These are phyloP conservation scores for Elaphurus davidianus DNA, from an alignment of 2,113 vertebrate species.

Conservation along the genomic window DNA sequence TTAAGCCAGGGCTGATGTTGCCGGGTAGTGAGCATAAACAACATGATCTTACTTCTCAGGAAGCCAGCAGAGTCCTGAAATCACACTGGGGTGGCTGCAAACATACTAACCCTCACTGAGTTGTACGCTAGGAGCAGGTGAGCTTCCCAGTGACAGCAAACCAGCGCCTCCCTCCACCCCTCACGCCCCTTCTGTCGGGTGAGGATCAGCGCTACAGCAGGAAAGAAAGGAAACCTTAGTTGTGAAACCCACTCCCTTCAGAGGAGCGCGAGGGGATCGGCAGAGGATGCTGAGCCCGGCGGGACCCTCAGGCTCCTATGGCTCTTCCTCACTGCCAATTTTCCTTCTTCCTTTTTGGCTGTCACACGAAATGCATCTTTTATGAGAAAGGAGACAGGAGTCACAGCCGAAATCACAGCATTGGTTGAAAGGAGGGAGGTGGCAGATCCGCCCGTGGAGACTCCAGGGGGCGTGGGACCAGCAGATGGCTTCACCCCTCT, in stretches of 20 bases:
- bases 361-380: background rate
- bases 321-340: background rate
- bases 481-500: background rate
- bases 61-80: background rate
- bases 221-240: background rate
- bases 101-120: fast-evolving
- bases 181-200: background rate
- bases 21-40: no score
- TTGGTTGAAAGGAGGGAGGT: background rate
- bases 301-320: background rate
- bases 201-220: background rate
- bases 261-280: background rate
- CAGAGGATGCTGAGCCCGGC: background rate
- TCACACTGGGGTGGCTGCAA: no score
- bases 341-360: background rate
- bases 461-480: fast-evolving
- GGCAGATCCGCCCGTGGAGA: background rate
- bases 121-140: fast-evolving
- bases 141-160: background rate
- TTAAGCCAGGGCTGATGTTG: background rate
- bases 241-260: background rate
- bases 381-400: background rate
- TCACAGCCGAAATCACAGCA: background rate
- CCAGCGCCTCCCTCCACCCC: background rate
- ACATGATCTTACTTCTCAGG: background rate